A percentile compares a stretch with the other conserved stretches of the same genome.
These are phyloP conservation scores for Rhabdomys pumilio DNA, from an alignment of 2,797 vertebrate genomes.

Conservation along the genomic window DNA sequence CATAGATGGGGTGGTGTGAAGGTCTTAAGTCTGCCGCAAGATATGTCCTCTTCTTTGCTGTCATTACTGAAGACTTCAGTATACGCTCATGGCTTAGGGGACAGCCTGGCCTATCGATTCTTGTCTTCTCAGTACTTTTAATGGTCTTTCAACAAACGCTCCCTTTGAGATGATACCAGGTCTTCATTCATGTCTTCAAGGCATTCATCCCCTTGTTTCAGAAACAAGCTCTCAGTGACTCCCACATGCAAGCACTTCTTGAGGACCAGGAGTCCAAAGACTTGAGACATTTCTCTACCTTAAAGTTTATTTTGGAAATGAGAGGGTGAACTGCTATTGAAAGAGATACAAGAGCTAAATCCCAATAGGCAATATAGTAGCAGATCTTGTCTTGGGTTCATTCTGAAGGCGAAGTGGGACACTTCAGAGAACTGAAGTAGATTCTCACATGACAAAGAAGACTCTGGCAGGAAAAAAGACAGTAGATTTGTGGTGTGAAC, in stretches of 20 bases:
- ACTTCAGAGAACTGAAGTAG: background rate
- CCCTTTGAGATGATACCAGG: background rate
- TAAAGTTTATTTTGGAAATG: background rate
- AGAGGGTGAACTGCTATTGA: background rate
- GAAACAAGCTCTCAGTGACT: background rate
- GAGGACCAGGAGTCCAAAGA: background rate
- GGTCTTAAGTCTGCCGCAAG: background rate
- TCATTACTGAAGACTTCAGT: background rate
- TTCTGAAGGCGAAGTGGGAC: background rate
- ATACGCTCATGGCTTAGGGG: background rate
- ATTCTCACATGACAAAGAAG: conserved; percentile 24
- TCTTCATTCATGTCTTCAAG: background rate
- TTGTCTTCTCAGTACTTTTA: background rate
- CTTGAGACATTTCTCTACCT: background rate
- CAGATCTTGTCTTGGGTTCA: background rate
- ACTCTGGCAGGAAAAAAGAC: background rate
- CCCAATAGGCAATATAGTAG: background rate
- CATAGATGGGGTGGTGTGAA: background rate
- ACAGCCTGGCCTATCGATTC: background rate
- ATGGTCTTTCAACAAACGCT: background rate
- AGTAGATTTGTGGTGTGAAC: background rate
- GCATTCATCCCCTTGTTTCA: background rate
- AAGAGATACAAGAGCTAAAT: background rate
- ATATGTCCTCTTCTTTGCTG: background rate
- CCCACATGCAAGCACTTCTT: background rate